Evolutionary conservation across 1,140 invertebrate species (phyloP).

Genomic region (Scaptomyza hsui): DNA sequence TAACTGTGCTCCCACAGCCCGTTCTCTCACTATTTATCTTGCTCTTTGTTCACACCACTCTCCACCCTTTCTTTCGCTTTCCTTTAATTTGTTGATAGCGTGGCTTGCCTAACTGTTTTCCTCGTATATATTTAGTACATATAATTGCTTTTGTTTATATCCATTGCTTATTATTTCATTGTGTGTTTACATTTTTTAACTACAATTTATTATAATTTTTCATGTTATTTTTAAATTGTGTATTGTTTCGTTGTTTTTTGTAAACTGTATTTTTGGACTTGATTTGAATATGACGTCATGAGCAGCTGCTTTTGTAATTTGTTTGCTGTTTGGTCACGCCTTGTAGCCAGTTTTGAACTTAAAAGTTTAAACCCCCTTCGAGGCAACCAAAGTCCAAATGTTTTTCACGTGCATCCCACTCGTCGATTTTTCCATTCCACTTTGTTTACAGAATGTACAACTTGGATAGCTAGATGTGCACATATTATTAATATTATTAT

Average conservation of each 20-base stretch:
- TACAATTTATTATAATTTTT: conserved; percentile 1
- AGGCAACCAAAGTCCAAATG: conserved; percentile 19
- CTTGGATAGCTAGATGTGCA: conserved; percentile 10
- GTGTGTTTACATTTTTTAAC: conserved; percentile 70
- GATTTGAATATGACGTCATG: conserved; percentile 34
- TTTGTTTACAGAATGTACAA: conserved; percentile 32
- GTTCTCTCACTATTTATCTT: conserved; percentile 1
- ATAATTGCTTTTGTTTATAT: conserved; percentile 55
- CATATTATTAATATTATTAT: neutral
- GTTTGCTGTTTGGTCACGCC: conserved; percentile 51
- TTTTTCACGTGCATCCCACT: conserved; percentile 56
- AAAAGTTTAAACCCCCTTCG: conserved; percentile 4
- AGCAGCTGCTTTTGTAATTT: conserved; percentile 30
- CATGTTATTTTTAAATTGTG: conserved; percentile 9
- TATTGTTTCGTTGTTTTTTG: too few relatives aligned
- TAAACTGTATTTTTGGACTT: conserved; percentile 28
- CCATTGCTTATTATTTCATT: conserved; percentile 68
- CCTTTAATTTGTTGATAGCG: conserved; percentile 39
- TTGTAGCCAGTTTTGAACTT: conserved; percentile 49
- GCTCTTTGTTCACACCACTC: conserved; percentile 46
- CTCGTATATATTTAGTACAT: neutral
- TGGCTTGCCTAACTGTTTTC: conserved; percentile 33
- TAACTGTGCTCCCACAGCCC: conserved; percentile 50
- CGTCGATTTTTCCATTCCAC: conserved; percentile 39
- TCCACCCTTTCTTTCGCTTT: conserved; percentile 21